Evolutionary conservation across 2,888 invertebrate species (phyloP).

Genomic region (Cheilosia impressa): DNA sequence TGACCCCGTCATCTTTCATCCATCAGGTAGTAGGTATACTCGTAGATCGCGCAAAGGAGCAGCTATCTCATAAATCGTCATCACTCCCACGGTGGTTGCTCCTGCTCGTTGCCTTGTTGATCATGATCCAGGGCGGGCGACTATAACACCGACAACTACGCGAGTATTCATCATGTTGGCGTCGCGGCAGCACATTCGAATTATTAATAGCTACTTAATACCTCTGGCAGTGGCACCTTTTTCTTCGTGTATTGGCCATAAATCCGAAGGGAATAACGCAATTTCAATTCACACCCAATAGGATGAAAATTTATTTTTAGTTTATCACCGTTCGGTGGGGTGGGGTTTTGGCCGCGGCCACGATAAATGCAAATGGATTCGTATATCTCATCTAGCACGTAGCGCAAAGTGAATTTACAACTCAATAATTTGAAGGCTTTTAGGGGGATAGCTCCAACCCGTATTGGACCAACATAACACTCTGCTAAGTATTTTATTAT

Average conservation of each 20-base stretch:
- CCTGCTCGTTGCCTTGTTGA: constrained; percentile 52
- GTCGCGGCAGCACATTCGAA: constrained; percentile 31
- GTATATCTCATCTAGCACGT: constrained; percentile 3
- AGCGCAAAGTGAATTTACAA: constrained; percentile 22
- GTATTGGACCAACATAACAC: background rate
- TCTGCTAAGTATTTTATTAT: constrained; percentile 38
- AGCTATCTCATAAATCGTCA: constrained; percentile 65
- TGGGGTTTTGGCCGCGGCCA: constrained; percentile 3
- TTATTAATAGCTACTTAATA: constrained; percentile 72
- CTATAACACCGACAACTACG: constrained; percentile 9
- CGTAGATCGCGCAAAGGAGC: constrained; percentile 50
- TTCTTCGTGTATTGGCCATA: constrained; percentile 66
- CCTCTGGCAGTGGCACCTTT: constrained; percentile 41
- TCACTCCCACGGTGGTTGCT: constrained; percentile 45
- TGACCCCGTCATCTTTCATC: constrained; percentile 50
- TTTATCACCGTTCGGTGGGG: constrained; percentile 33
- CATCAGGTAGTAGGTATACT: constrained; percentile 1
- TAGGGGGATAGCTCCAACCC: background rate
- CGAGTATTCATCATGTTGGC: constrained; percentile 25
- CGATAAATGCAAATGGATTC: constrained; percentile 23
- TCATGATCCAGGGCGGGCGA: constrained; percentile 29
- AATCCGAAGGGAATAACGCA: constrained; percentile 41
- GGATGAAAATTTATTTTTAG: constrained; percentile 57
- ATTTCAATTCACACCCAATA: constrained; percentile 71
- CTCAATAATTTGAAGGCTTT: constrained; percentile 16